Base-by-base conservation (phyloP, 2,797 vertebrate genomes). In the Chaetophractus vellerosus region DNA sequence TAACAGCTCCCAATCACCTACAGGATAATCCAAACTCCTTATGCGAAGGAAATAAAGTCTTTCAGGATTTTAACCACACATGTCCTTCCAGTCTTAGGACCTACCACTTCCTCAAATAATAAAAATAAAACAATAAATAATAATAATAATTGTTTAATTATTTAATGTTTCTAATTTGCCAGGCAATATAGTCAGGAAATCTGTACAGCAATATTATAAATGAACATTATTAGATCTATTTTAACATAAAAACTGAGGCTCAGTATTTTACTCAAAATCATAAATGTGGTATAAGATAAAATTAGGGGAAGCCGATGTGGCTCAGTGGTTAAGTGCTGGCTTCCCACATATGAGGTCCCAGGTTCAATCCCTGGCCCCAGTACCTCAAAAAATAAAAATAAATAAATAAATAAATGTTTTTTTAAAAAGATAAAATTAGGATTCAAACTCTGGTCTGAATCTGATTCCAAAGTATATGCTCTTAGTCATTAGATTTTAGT, bases 191-290 rank as follows among this genome's bases (percentile, higher is more conserved):
- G 74, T 10, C 69, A 89, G 71, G 31, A 21, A 92, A 79, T 90
- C 33, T 28, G 15, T 61, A 66, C n/a, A 68, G 63, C 28, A 57
- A 41, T 4, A 78, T 71, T 71, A 78, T 55, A 92, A 84, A 72
- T 89, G 68, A 84, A 96, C 81, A 72, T 45, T 52, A 74, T 80
- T 88, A 28, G 55, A 66, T 36, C 66, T 87, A 93, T 79, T 90
- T 93, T 80, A 90, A 95, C 84, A 33, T 28, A n/a, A 90, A 91
- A 93, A 86, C 12, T n/a, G 36, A 63, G 38, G 41, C 26, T 95
- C 52, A 64, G 23, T 9, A 66, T 81, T 90, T 94, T 81, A 88
- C 48, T 19, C 16, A 86, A 24, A 41, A 36, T 94, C 52, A 64
- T 33, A 85, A 93, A 96, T 55, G 50, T 48, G 74, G 23, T 66